Conservation (phyloP, 1,140 invertebrate genomes). For the Mizuhopecten yessoensis region DNA sequence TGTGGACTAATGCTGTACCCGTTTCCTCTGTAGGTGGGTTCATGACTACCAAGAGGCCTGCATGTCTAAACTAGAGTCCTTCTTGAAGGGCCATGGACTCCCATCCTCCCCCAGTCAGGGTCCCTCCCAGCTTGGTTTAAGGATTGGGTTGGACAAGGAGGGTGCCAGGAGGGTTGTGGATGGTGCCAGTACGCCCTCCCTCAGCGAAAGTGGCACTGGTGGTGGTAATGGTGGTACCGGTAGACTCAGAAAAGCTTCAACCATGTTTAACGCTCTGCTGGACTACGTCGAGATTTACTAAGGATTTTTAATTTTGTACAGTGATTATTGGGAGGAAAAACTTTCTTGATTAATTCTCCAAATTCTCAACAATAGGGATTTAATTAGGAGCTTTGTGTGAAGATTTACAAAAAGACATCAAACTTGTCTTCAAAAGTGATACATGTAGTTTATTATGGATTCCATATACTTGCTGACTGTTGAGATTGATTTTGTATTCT, state of each 20-base stretch:
- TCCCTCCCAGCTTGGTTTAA: background rate
- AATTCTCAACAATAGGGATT: too few species aligned
- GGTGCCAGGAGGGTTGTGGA: background rate
- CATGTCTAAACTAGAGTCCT: slow-evolving; percentile 97
- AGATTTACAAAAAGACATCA: too few species aligned
- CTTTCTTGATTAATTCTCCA: too few species aligned
- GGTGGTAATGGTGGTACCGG: background rate
- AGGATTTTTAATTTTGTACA: background rate
- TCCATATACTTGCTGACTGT: too few species aligned
- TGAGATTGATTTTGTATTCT: too few species aligned
- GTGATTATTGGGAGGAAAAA: too few species aligned
- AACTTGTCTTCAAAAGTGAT: too few species aligned
- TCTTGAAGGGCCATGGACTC: slow-evolving; percentile 72
- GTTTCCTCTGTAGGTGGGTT: slow-evolving; percentile 90
- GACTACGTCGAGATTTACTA: slow-evolving; percentile 9
- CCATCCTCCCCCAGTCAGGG: slow-evolving; percentile 21
- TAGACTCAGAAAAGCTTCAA: slow-evolving; percentile 11
- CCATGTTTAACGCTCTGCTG: slow-evolving; percentile 24
- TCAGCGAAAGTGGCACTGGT: slow-evolving; percentile 5
- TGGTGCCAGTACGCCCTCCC: background rate
- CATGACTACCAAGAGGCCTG: slow-evolving; percentile 99
- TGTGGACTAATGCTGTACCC: background rate
- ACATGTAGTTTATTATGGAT: too few species aligned
- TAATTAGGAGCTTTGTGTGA: too few species aligned
- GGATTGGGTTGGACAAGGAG: background rate